These are phyloP conservation scores for Brachypteracias leptosomus DNA, from an alignment of 2,113 vertebrate species.

Conservation along the genomic window DNA sequence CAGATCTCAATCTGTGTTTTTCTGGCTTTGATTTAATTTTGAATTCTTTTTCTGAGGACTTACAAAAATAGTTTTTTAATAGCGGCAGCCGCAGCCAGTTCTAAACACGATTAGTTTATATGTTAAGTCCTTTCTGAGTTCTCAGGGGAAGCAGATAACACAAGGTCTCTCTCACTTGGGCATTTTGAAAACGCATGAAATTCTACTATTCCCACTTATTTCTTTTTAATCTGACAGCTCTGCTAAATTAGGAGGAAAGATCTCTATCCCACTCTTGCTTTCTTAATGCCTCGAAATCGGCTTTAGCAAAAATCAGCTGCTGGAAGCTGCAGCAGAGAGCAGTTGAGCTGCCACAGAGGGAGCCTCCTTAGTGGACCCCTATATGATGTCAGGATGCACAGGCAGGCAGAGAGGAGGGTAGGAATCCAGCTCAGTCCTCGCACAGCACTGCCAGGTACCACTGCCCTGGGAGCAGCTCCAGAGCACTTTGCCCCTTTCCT, in stretches of 20 bases:
- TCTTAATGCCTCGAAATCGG: background rate
- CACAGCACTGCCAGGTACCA: conserved; percentile 49
- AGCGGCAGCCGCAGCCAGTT: background rate
- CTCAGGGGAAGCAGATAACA: conserved; percentile 32
- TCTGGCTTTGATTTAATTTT: conserved; percentile 11
- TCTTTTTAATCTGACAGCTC: background rate
- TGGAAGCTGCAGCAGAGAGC: background rate
- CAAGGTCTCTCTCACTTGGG: conserved; percentile 51
- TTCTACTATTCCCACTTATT: background rate
- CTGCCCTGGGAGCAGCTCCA: conserved; percentile 40
- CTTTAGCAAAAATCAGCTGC: conserved; percentile 26
- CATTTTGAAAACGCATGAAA: conserved; percentile 23
- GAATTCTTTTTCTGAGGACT: conserved; percentile 10
- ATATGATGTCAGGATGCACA: conserved; percentile 82
- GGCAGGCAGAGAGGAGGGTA: conserved; percentile 39
- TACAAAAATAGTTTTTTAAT: conserved; percentile 60
- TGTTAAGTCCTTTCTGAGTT: conserved; percentile 42
- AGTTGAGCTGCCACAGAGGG: conserved; percentile 42
- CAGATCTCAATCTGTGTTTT: background rate
- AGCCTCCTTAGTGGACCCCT: conserved; percentile 82
- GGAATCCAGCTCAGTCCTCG: conserved; percentile 55
- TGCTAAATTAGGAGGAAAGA: background rate
- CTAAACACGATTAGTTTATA: conserved; percentile 42
- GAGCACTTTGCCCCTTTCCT: background rate
- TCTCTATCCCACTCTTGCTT: background rate